Conservation (phyloP, 2,888 invertebrate genomes). For the Amaurobius ferox region DNA sequence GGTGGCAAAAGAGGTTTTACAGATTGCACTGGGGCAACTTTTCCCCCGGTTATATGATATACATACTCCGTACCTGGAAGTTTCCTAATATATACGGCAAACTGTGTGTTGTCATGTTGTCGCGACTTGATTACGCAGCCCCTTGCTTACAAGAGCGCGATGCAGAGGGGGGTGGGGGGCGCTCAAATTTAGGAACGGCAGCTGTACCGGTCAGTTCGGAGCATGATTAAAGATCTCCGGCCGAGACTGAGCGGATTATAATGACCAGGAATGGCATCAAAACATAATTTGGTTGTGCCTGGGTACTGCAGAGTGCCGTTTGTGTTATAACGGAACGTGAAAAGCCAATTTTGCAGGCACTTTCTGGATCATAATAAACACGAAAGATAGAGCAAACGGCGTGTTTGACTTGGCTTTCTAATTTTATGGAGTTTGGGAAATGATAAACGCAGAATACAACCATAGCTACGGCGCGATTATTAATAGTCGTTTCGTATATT, state of each 20-base stretch:
- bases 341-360: slow-evolving; percentile 34
- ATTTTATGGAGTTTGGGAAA: slow-evolving; percentile 14
- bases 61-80: slow-evolving; percentile 42
- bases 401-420: slow-evolving; percentile 14
- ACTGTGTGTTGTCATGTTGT: slow-evolving; percentile 64
- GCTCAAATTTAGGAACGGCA: slow-evolving; percentile 31
- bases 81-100: slow-evolving; percentile 65
- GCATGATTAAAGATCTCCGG: slow-evolving; percentile 38
- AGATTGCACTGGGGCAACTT: slow-evolving; percentile 54
- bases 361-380: slow-evolving; percentile 16
- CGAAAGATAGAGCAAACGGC: slow-evolving; percentile 11
- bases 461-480: not conserved
- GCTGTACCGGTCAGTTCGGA: slow-evolving; percentile 61
- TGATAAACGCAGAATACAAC: slow-evolving; percentile 12
- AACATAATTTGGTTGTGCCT: slow-evolving; percentile 58
- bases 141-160: slow-evolving; percentile 46
- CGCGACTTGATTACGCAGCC: slow-evolving; percentile 58
- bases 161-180: not conserved
- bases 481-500: not conserved
- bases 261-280: slow-evolving; percentile 66
- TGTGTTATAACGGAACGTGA: slow-evolving; percentile 15
- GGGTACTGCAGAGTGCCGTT: not conserved
- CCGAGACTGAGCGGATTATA: slow-evolving; percentile 63
- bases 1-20: slow-evolving; percentile 66
- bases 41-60: slow-evolving; percentile 28